Conservation (phyloP, 92 coral and sea anemone species). For the Epizoanthus illoricatus region DNA sequence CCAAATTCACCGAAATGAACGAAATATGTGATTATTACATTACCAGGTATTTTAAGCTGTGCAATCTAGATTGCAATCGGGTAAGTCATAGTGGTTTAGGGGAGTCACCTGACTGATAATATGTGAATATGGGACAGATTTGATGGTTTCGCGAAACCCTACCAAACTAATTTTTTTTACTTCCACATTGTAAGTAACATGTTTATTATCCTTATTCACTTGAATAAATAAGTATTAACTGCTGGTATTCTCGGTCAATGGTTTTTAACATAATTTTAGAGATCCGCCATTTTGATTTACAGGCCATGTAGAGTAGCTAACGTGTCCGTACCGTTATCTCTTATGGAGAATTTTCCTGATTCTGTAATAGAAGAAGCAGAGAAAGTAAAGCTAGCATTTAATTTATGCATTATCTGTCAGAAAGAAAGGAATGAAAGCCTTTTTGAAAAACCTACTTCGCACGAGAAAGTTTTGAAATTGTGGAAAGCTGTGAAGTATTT, state of each 20-base stretch:
- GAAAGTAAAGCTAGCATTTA: neutral
- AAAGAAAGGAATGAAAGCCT: slow-evolving; percentile 44
- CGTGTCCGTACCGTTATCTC: neutral
- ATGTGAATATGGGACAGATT: no score
- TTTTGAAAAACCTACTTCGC: slow-evolving; percentile 47
- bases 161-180: no score
- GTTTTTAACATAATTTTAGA: slow-evolving; percentile 22
- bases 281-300: slow-evolving; percentile 43
- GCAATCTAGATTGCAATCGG: no score
- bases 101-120: no score
- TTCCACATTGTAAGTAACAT: no score
- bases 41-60: no score
- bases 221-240: no score
- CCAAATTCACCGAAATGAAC: no score
- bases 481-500: slow-evolving; percentile 34
- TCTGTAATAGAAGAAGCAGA: neutral
- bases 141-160: no score
- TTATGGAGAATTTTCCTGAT: slow-evolving; percentile 7
- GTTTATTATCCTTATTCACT: no score
- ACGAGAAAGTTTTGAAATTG: slow-evolving; percentile 49
- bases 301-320: slow-evolving; percentile 8
- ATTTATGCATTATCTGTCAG: slow-evolving; percentile 50
- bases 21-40: no score
- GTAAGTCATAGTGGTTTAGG: no score
- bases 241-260: slow-evolving; percentile 13